Evolutionary conservation across 2,888 invertebrate species (phyloP).

Genomic region (Calephelis perditalis): DNA sequence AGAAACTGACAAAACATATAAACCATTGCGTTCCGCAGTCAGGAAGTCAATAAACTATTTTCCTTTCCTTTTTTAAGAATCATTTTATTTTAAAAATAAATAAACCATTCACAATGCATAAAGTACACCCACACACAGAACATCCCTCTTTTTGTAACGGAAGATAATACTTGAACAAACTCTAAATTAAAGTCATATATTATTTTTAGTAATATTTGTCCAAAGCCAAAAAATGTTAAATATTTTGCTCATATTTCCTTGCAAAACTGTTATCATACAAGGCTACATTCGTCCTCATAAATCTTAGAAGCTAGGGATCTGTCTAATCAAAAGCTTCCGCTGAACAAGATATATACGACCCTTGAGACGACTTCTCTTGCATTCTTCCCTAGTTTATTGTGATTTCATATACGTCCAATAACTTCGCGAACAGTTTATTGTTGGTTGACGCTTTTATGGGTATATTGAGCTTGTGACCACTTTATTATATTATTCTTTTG

Average conservation of each 20-base stretch:
- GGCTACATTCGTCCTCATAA: constrained; percentile 59
- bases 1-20: too few relatives aligned
- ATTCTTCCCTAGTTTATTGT: constrained; percentile 12
- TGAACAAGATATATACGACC: constrained; percentile 55
- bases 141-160: too few relatives aligned
- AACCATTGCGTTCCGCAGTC: too few relatives aligned
- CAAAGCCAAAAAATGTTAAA: neutral
- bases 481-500: neutral
- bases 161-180: too few relatives aligned
- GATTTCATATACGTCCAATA: constrained; percentile 8
- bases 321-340: constrained; percentile 56
- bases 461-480: neutral
- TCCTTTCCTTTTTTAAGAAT: too few relatives aligned
- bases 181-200: too few relatives aligned
- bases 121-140: too few relatives aligned
- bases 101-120: too few relatives aligned
- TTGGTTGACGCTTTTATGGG: neutral
- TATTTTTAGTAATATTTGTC: too few relatives aligned
- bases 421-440: constrained; percentile 8
- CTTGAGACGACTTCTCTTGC: constrained; percentile 44
- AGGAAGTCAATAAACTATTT: too few relatives aligned
- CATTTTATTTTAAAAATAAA: too few relatives aligned
- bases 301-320: constrained; percentile 52
- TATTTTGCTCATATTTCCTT: constrained; percentile 10
- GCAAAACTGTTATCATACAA: constrained; percentile 34